Evolutionary conservation across 2,113 vertebrate species (phyloP), one percentile per base, ranked within the genome.

Genomic region (Osmerus mordax): DNA sequence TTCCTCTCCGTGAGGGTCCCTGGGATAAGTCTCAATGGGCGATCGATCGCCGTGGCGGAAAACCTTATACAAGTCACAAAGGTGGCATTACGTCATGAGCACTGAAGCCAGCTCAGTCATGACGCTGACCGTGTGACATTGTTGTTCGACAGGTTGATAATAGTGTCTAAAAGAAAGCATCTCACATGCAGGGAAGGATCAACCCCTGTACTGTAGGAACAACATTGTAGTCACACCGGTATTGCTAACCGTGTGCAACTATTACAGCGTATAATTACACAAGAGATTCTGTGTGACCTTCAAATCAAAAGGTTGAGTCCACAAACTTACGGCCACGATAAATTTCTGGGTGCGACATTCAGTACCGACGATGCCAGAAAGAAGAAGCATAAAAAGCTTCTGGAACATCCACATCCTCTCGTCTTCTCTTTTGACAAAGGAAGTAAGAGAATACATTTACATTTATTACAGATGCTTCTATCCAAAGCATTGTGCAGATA

Each of bases 21-120:
- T 90, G 71, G 94, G 95, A 79, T 94, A 96, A 4, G 91, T 93
- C 67, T 93, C 89, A 29, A 91, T 91, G 3, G 94, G 93, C 3
- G 92, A 95, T 78, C 94, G 90, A 83, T 96, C 94, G 23, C 94
- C 94, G 6, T 95, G 94, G 14, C 93, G 88, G 81, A 93, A 94
- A 15, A 95, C 83, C 94, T 96, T 80, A 29, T 80, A 85, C 88
- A 84, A 72, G 29, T 64, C 62, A 64, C 3, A 64, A 19, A 19
- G 55, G 15, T 9, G 4, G 15, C 18, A 11, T 32, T n/a, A 36
- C 12, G 28, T 64, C 7, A 64, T 64, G 16, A 32, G 60, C 7
- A 7, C 9, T 2, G 41, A 47, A 47, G 41, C 9, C 9, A 47
- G 41, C 7, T 47, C 41, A 47, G 55, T 18, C n/a, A 56, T 56